A percentile compares a stretch with the other conserved stretches of the same genome.
phyloP scores from a whole-genome alignment of 2,113 vertebrate genomes.

The Cinclus mexicanus region DNA sequence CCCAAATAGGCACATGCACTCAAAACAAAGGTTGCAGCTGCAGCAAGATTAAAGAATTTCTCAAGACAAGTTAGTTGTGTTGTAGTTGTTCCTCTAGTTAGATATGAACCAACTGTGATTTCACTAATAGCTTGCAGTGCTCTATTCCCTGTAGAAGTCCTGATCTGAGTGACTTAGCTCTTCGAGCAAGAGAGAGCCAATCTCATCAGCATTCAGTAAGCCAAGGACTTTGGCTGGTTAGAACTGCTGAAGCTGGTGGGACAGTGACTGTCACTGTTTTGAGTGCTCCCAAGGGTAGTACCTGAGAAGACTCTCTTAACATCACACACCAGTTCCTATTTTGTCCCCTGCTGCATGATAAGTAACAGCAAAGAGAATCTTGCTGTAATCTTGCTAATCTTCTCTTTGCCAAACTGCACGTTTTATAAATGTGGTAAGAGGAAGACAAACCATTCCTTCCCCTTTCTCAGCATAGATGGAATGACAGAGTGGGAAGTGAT shows the following conservation, averaged over 20 bases:
- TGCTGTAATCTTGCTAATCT: conserved; percentile 14
- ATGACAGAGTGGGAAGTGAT: background rate
- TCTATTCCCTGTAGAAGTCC: background rate
- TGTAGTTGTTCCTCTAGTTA: background rate
- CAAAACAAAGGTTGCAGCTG: background rate
- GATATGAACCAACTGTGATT: background rate
- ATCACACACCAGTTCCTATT: background rate
- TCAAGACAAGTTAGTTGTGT: background rate
- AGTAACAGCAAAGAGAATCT: conserved; percentile 5
- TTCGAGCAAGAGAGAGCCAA: background rate
- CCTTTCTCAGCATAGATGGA: conserved; percentile 14
- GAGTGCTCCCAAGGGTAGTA: background rate
- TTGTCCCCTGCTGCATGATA: background rate
- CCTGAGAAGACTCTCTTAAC: background rate
- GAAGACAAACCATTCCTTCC: background rate
- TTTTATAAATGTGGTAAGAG: background rate
- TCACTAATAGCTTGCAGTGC: background rate
- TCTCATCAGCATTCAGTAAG: background rate
- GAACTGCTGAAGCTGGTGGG: background rate
- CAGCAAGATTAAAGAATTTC: background rate
- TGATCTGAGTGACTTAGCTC: background rate
- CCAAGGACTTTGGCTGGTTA: background rate
- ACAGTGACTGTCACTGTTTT: background rate
- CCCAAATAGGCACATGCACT: background rate
- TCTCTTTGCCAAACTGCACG: background rate